Evolutionary conservation across 2,113 vertebrate genomes (phyloP), one percentile per base, ranked within the genome.

Genomic region (Grus americana): DNA sequence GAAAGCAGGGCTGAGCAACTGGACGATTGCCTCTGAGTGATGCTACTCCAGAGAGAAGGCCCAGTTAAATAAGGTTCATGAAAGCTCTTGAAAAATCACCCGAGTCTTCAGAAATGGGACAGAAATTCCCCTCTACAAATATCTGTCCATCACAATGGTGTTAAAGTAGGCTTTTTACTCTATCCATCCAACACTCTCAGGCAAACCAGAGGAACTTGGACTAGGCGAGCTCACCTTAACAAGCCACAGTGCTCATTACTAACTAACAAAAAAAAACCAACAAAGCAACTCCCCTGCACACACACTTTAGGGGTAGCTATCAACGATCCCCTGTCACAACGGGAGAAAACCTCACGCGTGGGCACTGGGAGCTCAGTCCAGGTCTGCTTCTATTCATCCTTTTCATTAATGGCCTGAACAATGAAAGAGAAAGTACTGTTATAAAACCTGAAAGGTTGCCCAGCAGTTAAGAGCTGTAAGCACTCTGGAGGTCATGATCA

Each of bases 401-500:
- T 87, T 79, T 80, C 92, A 85, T 82, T 95, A 95, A 88, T 19
- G 36, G 78, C 57, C 83, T 68, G 49, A 92, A 65, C 34, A 36
- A 87, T 4, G 21, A 81, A 90, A 92, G 36, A 93, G 61, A 95
- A 94, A 91, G 81, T 52, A 61, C 73, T 90, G 90, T 58, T 32
- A 49, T 36, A 79, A 90, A 91, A 76, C 36, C 94, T 95, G 90
- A 91, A 94, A 87, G 81, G 61, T 65, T 90, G 90, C 84, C 90
- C 80, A 93, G 78, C 70, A 93, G 70, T 68, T 96, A 85, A 95
- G 87, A 93, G 90, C 70, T 85, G 23, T 73, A 82, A 91, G 85
- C 94, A 47, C 94, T 93, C 85, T 2, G 4, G 87, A 96, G 90
- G 90, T 93, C 85, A 92, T 29, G 90, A 79, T 72, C 10, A 0